phyloP scores from a whole-genome alignment of 2,113 vertebrate genomes.

The Nerophis ophidion region DNA sequence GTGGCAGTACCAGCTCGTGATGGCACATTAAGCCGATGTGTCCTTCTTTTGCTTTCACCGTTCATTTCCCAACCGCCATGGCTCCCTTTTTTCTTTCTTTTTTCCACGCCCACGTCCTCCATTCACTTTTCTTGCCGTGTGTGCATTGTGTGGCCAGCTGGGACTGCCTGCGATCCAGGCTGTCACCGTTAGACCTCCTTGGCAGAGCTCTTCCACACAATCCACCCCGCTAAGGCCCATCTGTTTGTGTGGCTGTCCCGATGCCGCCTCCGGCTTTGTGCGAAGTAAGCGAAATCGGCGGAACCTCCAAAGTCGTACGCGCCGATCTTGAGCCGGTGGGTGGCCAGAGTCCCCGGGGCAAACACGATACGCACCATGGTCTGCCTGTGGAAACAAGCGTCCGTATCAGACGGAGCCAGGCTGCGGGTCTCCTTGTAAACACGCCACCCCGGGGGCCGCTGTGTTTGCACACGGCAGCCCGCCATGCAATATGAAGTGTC shows the following conservation, averaged over 20 bases:
- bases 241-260: constrained; percentile 46
- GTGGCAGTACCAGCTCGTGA: constrained; percentile 56
- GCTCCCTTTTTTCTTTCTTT: background rate
- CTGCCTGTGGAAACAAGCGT: constrained; percentile 44
- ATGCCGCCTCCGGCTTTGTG: constrained; percentile 24
- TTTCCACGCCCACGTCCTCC: background rate
- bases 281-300: background rate
- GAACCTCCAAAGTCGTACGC: constrained; percentile 45
- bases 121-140: background rate
- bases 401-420: constrained; percentile 51
- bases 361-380: constrained; percentile 59
- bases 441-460: constrained; percentile 21
- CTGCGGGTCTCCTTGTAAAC: constrained; percentile 37
- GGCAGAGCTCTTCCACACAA: constrained; percentile 43
- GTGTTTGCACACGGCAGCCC: constrained; percentile 25
- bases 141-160: constrained; percentile 41
- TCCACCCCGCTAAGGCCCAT: constrained; percentile 50
- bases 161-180: constrained; percentile 43
- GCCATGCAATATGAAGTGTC: constrained; percentile 27
- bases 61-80: background rate
- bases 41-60: constrained; percentile 7
- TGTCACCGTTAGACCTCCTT: constrained; percentile 42
- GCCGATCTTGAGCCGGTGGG: constrained; percentile 57
- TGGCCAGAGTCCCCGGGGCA: constrained; percentile 53
- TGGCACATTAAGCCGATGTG: constrained; percentile 16